Evolutionary conservation across 1,140 invertebrate species (phyloP).

Genomic region (Prorops nasuta): DNA sequence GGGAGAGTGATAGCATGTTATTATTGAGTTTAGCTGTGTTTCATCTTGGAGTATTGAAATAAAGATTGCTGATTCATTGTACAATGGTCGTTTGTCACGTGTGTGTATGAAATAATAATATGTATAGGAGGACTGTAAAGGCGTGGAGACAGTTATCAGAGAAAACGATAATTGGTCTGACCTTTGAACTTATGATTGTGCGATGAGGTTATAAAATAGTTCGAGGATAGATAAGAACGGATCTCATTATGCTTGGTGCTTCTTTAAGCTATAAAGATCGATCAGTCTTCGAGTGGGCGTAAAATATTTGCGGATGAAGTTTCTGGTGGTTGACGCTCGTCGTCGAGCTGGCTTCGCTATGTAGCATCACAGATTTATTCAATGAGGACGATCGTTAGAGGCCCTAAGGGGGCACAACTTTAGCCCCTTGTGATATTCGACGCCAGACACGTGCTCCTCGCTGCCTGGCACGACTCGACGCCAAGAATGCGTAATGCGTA

Average conservation of each 20-base stretch:
- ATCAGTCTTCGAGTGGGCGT: slow-evolving; percentile 48
- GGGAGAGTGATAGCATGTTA: too few species aligned
- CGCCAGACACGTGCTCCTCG: slow-evolving; percentile 49
- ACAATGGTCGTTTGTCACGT: too few species aligned
- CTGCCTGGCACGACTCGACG: slow-evolving; percentile 21
- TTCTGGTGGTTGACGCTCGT: slow-evolving; percentile 42
- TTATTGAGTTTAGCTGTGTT: too few species aligned
- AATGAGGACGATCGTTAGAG: slow-evolving; percentile 53
- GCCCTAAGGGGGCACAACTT: slow-evolving; percentile 17
- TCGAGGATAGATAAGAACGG: too few species aligned
- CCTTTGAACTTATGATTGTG: too few species aligned
- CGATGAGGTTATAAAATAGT: too few species aligned
- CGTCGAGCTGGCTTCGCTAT: slow-evolving; percentile 28
- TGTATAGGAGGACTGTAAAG: too few species aligned
- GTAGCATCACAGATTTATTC: slow-evolving; percentile 44
- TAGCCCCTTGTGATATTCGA: slow-evolving; percentile 46
- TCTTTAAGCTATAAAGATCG: slow-evolving; percentile 48
- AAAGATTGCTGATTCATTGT: too few species aligned
- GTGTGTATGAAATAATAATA: too few species aligned
- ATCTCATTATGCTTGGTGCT: slow-evolving; percentile 39
- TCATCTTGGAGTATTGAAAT: too few species aligned
- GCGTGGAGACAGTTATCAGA: too few species aligned
- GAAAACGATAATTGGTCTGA: too few species aligned
- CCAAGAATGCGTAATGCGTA: slow-evolving; percentile 34
- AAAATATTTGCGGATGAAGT: slow-evolving; percentile 41